phyloP scores from a whole-genome alignment of 1,140 invertebrate genomes.

The Zaprionus camerounensis region DNA sequence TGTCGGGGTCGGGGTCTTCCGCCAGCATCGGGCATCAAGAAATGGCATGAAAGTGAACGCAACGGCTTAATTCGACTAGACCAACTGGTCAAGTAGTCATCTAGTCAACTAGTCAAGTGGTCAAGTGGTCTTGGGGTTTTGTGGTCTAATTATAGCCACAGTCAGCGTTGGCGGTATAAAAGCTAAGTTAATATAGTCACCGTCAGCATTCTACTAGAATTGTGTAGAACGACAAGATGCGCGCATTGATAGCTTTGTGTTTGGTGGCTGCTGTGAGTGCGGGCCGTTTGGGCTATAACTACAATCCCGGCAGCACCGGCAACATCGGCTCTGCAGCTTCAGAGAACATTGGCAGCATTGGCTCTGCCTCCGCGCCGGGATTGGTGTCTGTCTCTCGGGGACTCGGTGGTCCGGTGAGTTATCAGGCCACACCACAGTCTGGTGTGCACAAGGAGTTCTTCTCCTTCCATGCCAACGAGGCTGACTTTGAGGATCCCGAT shows the following conservation, averaged over 20 bases:
- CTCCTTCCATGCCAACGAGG: slow-evolving; percentile 66
- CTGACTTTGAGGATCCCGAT: slow-evolving; percentile 64
- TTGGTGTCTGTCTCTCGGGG: slow-evolving; percentile 7
- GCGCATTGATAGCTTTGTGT: slow-evolving; percentile 66
- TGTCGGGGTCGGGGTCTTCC: slow-evolving; percentile 30
- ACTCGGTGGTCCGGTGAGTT: slow-evolving; percentile 59
- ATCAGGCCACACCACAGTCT: slow-evolving; percentile 54
- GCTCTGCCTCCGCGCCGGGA: not conserved
- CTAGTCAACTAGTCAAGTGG: slow-evolving; percentile 46
- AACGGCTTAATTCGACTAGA: slow-evolving; percentile 67
- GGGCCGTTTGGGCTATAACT: slow-evolving; percentile 74
- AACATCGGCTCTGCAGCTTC: slow-evolving; percentile 27
- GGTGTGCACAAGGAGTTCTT: slow-evolving; percentile 66
- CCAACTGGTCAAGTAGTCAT: slow-evolving; percentile 47
- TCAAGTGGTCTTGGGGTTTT: slow-evolving; percentile 30
- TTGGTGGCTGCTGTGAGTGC: slow-evolving; percentile 64
- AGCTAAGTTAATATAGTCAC: slow-evolving; percentile 66
- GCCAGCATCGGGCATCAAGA: slow-evolving; percentile 33
- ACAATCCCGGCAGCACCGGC: slow-evolving; percentile 48
- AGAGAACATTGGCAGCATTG: slow-evolving; percentile 7
- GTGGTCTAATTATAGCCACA: slow-evolving; percentile 57
- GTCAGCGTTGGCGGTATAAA: slow-evolving; percentile 76
- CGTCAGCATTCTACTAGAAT: slow-evolving; percentile 67
- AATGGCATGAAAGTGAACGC: slow-evolving; percentile 38
- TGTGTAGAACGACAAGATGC: slow-evolving; percentile 56